Evolutionary conservation across 23 tunicate genomes (phyloP), one percentile per base, ranked within the genome.

Genomic region (Halocynthia aurantium): DNA sequence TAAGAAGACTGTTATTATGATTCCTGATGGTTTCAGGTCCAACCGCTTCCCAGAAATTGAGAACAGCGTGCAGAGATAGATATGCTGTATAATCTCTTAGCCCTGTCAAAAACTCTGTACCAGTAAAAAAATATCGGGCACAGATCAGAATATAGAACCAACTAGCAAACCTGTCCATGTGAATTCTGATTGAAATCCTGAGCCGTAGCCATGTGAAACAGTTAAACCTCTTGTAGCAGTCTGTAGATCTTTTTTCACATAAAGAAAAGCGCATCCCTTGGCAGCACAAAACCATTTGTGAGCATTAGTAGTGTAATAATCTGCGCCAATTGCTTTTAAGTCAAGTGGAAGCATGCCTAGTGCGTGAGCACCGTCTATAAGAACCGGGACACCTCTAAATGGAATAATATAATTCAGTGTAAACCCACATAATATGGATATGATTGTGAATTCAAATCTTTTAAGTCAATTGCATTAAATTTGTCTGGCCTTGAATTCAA

Each of bases 241-340:
- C 60, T 91, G 97, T 50, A 81, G 66, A 8, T 71, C 71, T 6
- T 88, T 84, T 75, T 85, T 81, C 53, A 84, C 90, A 62, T 91
- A 91, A 69, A 91, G 51, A 55, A 85, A 67, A 0, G 97, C 97
- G 72, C 90, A 85, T 6, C 97, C 97, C 64, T 91, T 91, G 9
- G 97, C 81, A 6, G 87, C 78, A 77, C 97, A 91, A 57, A 91
- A 85, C 97, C 97, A 91, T 65, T 91, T 91, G 62, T 91, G 97
- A 58, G 78, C 69, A 71, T 91, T 91, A 2, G 85, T 50, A 6
- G 81, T 83, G 77, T 91, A 91, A 72, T 83, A 91, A 60, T 91
- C 97, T 50, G 83, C 85, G 2, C 77, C 84, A n/a, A 91, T 49
- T 5, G 76, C 83, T 8, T 64, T 31, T 2, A 91, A 70, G 72